Evolutionary conservation across 2,888 invertebrate species (phyloP).

Genomic region (Lampropteryx suffumata): DNA sequence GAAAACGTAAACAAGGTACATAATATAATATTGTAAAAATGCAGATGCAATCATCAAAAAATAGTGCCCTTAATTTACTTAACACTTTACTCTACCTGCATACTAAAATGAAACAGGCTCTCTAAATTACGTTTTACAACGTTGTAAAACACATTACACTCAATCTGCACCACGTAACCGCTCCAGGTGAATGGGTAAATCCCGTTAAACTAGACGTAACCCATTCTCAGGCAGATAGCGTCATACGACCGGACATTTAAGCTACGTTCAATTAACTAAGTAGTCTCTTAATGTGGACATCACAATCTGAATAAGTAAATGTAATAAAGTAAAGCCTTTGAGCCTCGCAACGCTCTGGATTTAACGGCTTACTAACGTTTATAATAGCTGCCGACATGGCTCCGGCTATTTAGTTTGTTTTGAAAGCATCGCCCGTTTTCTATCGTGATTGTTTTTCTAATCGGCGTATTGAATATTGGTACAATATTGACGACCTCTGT

Average conservation of each 20-base stretch:
- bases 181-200: constrained; percentile 24
- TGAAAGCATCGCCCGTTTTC: constrained; percentile 5
- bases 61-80: background rate
- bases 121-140: constrained; percentile 11
- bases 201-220: constrained; percentile 32
- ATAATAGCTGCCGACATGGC: constrained; percentile 55
- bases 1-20: no score
- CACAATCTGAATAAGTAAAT: constrained; percentile 66
- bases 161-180: constrained; percentile 28
- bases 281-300: constrained; percentile 57
- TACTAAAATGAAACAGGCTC: background rate
- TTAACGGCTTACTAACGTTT: constrained; percentile 66
- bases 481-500: no score
- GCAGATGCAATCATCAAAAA: no score
- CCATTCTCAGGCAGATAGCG: constrained; percentile 26
- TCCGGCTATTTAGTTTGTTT: constrained; percentile 27
- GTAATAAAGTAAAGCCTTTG: constrained; percentile 74
- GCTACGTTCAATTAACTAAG: constrained; percentile 64
- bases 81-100: background rate
- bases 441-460: constrained; percentile 1
- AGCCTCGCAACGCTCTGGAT: constrained; percentile 60
- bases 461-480: no score
- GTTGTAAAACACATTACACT: constrained; percentile 22
- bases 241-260: constrained; percentile 39
- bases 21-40: no score